Evolutionary conservation across 2,888 invertebrate genomes (phyloP), one percentile per base, ranked within the genome.

Genomic region (Oxystoma pomonae): DNA sequence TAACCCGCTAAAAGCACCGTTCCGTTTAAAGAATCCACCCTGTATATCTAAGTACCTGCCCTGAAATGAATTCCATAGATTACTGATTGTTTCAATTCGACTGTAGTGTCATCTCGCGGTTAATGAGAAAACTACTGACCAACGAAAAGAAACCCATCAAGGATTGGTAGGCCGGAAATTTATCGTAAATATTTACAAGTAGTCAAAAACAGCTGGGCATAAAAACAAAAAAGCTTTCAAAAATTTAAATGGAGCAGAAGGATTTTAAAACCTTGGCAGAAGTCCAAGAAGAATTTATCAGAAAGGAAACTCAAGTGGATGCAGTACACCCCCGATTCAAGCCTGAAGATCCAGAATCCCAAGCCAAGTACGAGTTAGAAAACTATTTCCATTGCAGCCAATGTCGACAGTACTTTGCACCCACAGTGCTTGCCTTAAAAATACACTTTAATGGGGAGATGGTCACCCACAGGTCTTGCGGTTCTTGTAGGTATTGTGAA

Each of bases 261-360:
- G n/a, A 53, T 53, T 3, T 57, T 20, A 65, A 63, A 51, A n/a
- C n/a, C n/a, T n/a, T n/a, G n/a, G n/a, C n/a, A n/a, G 60, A 67
- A 50, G 17, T 58, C 0, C 63, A 53, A 22, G 53, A 65, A 20
- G 57, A 16, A 3, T 67, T 67, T 49, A 59, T 64, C 18, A 58
- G 56, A 53, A 61, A 35, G 18, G 67, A 67, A 62, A 60, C 63
- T 9, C 21, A 78, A 70, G 72, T 67, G 58, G 78, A 79, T 70
- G 77, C 79, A 20, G 74, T 75, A 2, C 79, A 79, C 67, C 78
- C 77, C 16, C 71, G 79, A 66, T 79, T 79, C 69, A 55, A 68
- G 19, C 68, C 71, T 21, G 67, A 73, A 66, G 70, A 71, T 57
- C 67, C 72, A 35, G 72, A 73, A 61, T 73, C 69, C 63, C 68